Conservation (phyloP, 2,797 vertebrate species). For the Sebastes taczanowskii region DNA sequence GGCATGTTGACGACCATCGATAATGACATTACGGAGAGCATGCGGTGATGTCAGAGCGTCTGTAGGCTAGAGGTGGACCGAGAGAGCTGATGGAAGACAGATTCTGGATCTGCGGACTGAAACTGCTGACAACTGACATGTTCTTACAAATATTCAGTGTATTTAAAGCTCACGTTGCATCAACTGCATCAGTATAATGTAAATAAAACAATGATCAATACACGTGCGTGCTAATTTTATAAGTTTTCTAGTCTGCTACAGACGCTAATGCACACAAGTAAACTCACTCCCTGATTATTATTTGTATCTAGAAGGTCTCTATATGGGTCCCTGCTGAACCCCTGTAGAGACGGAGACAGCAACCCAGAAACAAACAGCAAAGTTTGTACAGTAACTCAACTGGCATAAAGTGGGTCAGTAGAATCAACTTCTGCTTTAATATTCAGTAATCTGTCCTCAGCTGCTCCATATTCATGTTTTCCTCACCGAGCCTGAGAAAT, state of each 20-base stretch:
- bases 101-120: neutral
- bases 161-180: neutral
- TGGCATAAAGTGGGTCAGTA: conserved; percentile 4
- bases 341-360: neutral
- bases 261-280: too few relatives aligned
- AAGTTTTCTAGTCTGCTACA: rapidly evolving
- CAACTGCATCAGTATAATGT: neutral
- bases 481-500: neutral
- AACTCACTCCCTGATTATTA: neutral
- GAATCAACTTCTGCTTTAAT: conserved; percentile 10
- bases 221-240: too few relatives aligned
- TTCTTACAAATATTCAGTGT: neutral
- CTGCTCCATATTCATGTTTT: neutral
- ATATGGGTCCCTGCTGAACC: neutral
- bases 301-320: neutral
- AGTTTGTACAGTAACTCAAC: neutral
- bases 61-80: neutral
- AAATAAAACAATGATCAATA: neutral
- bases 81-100: neutral
- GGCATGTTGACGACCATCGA: conserved; percentile 22
- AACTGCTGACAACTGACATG: neutral
- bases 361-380: neutral
- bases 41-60: conserved; percentile 49
- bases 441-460: neutral
- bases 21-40: conserved; percentile 63